Conservation (phyloP, 2,797 vertebrate species). For the Tenualosa ilisha region DNA sequence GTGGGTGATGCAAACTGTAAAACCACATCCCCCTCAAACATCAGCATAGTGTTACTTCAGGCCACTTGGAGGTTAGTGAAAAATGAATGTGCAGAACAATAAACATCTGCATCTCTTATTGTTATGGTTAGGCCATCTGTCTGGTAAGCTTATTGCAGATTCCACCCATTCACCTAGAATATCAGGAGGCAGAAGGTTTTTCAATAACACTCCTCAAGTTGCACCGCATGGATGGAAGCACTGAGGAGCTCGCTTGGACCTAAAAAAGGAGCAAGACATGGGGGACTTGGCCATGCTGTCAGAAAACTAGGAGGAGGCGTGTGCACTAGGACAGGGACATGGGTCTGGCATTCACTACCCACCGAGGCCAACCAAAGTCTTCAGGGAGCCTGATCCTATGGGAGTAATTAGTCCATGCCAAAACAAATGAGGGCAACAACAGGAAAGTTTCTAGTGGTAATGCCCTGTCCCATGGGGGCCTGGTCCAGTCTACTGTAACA, state of each 20-base stretch:
- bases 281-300: slow-evolving; percentile 20
- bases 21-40: slow-evolving; percentile 2
- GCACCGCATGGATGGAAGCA: background rate
- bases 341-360: slow-evolving; percentile 25
- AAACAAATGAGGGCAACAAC: slow-evolving; percentile 71
- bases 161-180: background rate
- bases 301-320: slow-evolving; percentile 32
- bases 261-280: background rate
- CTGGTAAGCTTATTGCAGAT: background rate
- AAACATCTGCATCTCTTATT: background rate
- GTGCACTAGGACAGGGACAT: background rate
- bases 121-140: background rate
- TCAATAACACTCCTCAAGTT: background rate
- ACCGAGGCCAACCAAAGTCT: slow-evolving; percentile 32
- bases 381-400: slow-evolving; percentile 50
- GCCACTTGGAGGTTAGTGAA: background rate
- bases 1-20: slow-evolving; percentile 4
- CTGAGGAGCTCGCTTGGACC: background rate
- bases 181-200: background rate
- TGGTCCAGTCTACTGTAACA: background rate
- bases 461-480: background rate
- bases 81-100: background rate
- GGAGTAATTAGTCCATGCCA: slow-evolving; percentile 71
- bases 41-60: background rate
- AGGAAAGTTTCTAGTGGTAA: slow-evolving; percentile 44